Evolutionary conservation across 2,113 vertebrate species (phyloP), one percentile per base, ranked within the genome.

Genomic region (Haemorhous mexicanus): DNA sequence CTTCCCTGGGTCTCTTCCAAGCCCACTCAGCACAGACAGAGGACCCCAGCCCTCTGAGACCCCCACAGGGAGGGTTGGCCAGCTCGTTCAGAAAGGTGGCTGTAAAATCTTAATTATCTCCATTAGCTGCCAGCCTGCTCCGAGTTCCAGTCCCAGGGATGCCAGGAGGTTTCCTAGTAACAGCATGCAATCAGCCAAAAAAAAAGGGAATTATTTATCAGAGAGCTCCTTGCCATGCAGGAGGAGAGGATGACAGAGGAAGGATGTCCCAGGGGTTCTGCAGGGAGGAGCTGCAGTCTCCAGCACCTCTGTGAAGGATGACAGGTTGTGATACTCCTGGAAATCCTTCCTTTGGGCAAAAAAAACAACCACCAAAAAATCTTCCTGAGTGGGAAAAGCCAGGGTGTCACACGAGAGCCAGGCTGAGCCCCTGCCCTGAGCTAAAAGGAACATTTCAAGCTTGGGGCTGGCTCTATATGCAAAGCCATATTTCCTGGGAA

Each of bases 131-230:
- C 50, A 44, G 32, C 44, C 52, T 83, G 70, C 56, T 75, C 70
- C 0, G 12, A 58, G 41, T 3, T 6, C 4, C 23, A 58, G 43
- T 70, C 62, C 28, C 55, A 47, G 37, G 27, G 80, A 91, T 85
- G 66, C 55, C 84, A 75, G 56, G 64, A 69, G 33, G 66, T 27
- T 93, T 89, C 80, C 80, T 44, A 62, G 56, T 44, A 89, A 85
- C 62, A 75, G 67, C 61, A 26, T n/a, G 50, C 10, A 74, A 69
- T n/a, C 9, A 20, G 49, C 19, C 23, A 46, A 30, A 49, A 37
- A n/a, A 61, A 80, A 46, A 56, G 10, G 13, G 59, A 77, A 82
- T 85, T 93, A 88, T 82, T 88, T 93, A 90, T 88, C 79, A 94
- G 66, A 22, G 4, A 10, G 52, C 13, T 87, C 12, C 5, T 59